These are phyloP conservation scores for Phaenicophaeus curvirostris DNA, from an alignment of 2,797 vertebrate genomes.

Conservation along the genomic window DNA sequence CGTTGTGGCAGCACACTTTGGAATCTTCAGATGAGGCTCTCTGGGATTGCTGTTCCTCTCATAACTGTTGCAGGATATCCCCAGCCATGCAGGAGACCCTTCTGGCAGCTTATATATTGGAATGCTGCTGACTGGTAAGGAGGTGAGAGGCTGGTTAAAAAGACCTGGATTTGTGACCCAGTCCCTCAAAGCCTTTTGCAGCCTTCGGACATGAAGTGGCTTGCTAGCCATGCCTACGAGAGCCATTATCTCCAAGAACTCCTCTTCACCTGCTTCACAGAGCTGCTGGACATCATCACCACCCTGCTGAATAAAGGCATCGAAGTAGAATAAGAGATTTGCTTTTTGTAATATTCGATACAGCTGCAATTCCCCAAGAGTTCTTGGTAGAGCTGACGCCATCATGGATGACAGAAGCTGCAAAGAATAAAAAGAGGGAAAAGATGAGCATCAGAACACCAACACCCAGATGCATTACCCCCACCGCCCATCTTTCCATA, in stretches of 20 bases:
- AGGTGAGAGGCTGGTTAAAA: slow-evolving; percentile 96
- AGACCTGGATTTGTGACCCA: slow-evolving; percentile 97
- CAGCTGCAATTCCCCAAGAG: slow-evolving; percentile 96
- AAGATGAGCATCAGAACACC: not conserved
- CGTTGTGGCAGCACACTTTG: slow-evolving; percentile 85
- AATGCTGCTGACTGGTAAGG: slow-evolving; percentile 97
- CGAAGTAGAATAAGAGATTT: slow-evolving; percentile 97
- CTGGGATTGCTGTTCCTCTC: slow-evolving; percentile 81
- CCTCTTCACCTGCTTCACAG: slow-evolving; percentile 96
- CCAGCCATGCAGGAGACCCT: slow-evolving; percentile 86
- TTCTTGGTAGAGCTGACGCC: slow-evolving; percentile 94
- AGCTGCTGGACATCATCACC: slow-evolving; percentile 98
- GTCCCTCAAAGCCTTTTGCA: slow-evolving; percentile 96
- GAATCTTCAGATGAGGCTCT: slow-evolving; percentile 86
- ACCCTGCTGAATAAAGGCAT: slow-evolving; percentile 98
- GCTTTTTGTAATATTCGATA: slow-evolving; percentile 96
- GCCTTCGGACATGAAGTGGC: slow-evolving; percentile 92
- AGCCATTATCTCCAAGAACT: slow-evolving; percentile 99
- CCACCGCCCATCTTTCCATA: fast-evolving
- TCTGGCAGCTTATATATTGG: slow-evolving; percentile 96
- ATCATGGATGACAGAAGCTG: slow-evolving; percentile 83
- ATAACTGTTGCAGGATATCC: slow-evolving; percentile 79
- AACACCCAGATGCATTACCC: fast-evolving
- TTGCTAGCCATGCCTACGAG: slow-evolving; percentile 99
- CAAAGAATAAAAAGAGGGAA: not conserved